Conservation (phyloP, 1,140 invertebrate genomes). For the Drosophila kepulauana region DNA sequence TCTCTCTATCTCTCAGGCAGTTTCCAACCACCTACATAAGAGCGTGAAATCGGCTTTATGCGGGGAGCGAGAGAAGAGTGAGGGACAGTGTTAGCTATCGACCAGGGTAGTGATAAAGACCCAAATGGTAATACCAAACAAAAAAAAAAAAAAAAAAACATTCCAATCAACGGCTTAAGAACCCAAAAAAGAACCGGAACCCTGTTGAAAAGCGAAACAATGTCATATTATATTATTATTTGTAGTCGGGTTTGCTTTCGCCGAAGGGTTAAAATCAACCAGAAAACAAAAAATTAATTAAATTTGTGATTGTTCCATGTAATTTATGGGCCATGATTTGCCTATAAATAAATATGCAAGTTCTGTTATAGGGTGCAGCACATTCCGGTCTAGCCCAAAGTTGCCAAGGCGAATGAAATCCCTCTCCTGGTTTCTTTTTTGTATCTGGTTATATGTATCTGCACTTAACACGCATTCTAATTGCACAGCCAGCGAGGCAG, state of each 20-base stretch:
- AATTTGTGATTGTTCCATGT: constrained; percentile 71
- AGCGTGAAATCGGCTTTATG: constrained; percentile 73
- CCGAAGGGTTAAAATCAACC: constrained; percentile 41
- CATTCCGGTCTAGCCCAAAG: constrained; percentile 29
- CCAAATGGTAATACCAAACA: constrained; percentile 20
- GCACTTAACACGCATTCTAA: constrained; percentile 84
- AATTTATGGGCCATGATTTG: constrained; percentile 61
- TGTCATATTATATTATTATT: constrained; percentile 23
- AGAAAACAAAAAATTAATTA: constrained; percentile 78
- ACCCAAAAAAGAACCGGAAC: constrained; percentile 34
- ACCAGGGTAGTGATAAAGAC: not conserved
- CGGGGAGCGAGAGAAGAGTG: not conserved
- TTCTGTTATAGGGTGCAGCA: constrained; percentile 31
- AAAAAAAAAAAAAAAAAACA: constrained; percentile 44
- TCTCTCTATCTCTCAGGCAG: constrained; percentile 4
- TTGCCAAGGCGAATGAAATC: constrained; percentile 40
- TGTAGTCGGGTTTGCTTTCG: constrained; percentile 19
- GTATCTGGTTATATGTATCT: constrained; percentile 60
- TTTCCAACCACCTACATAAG: constrained; percentile 58
- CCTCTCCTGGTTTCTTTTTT: constrained; percentile 32
- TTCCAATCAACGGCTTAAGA: constrained; percentile 80
- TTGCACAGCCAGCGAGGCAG: constrained; percentile 56
- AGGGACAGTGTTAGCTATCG: not conserved
- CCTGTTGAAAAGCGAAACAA: constrained; percentile 53
- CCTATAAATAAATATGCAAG: not conserved